A percentile compares a stretch with the other conserved stretches of the same genome.
phyloP scores from a whole-genome alignment of 2,113 vertebrate genomes.

The Heterotilapia buettikoferi region DNA sequence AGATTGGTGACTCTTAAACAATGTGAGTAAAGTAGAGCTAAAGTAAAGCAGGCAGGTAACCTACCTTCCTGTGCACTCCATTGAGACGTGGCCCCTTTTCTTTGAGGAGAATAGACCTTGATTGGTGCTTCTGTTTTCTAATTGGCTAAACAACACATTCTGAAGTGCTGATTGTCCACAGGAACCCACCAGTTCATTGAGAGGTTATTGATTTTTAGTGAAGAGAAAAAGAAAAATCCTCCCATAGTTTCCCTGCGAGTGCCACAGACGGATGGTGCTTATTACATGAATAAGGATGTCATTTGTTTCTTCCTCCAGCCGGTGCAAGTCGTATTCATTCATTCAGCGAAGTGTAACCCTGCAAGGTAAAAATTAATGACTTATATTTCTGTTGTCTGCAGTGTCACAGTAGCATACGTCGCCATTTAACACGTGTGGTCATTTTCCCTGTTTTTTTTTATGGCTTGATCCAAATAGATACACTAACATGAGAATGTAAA shows the following conservation, averaged over 20 bases:
- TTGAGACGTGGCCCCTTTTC: neutral
- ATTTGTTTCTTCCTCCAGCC: neutral
- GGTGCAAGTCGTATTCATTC: neutral
- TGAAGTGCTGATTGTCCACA: neutral
- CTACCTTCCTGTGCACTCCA: neutral
- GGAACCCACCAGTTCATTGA: conserved; percentile 21
- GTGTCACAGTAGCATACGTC: neutral
- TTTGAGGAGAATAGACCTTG: neutral
- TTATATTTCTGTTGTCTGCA: neutral
- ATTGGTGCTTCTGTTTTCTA: neutral
- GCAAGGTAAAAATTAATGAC: neutral
- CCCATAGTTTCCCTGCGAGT: conserved; percentile 6
- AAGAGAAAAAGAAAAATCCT: conserved; percentile 13
- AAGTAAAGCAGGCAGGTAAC: neutral
- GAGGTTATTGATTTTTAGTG: conserved; percentile 33
- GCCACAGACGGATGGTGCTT: conserved; percentile 8
- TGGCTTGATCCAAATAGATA: neutral
- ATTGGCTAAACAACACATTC: neutral
- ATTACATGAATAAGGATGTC: conserved; percentile 1
- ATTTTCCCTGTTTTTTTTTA: neutral
- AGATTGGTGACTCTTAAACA: neutral
- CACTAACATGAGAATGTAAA: neutral
- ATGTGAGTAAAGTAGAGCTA: neutral
- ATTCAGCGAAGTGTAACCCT: neutral
- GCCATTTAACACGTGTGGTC: neutral